These are phyloP conservation scores for Dipodomys spectabilis DNA, from an alignment of 2,113 vertebrate genomes.

Conservation along the genomic window DNA sequence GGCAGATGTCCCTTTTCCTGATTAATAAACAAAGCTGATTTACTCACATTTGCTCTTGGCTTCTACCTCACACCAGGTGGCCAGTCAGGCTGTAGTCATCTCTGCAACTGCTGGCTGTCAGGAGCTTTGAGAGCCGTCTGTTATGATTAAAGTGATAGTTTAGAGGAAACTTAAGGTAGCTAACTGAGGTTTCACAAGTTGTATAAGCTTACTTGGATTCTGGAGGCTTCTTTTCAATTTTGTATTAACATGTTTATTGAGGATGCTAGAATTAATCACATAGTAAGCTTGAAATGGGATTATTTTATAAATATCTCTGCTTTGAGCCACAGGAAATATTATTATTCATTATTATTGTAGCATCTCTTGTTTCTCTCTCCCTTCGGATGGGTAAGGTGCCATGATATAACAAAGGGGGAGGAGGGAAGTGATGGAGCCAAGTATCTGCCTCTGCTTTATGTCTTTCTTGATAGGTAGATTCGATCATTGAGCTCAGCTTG, in stretches of 20 bases:
- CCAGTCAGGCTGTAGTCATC: conserved; percentile 31
- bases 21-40: conserved; percentile 72
- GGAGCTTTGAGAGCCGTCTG: conserved; percentile 61
- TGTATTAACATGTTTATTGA: background rate
- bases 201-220: background rate
- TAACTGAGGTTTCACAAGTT: background rate
- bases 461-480: background rate
- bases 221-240: background rate
- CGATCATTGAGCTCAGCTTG: background rate
- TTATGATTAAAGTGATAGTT: conserved; percentile 49
- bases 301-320: conserved; percentile 14
- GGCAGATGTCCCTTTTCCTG: conserved; percentile 65
- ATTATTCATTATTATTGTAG: background rate
- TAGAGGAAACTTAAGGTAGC: conserved; percentile 31
- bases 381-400: background rate
- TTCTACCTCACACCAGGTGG: conserved; percentile 74
- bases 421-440: background rate
- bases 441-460: background rate
- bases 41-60: conserved; percentile 74
- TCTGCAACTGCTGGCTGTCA: conserved; percentile 66
- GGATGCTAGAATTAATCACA: background rate
- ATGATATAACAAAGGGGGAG: background rate
- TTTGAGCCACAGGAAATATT: conserved; percentile 18
- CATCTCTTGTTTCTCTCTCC: background rate
- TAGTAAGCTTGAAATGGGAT: background rate